Conservation (phyloP, 2,113 vertebrate genomes). For the Pimephales promelas region DNA sequence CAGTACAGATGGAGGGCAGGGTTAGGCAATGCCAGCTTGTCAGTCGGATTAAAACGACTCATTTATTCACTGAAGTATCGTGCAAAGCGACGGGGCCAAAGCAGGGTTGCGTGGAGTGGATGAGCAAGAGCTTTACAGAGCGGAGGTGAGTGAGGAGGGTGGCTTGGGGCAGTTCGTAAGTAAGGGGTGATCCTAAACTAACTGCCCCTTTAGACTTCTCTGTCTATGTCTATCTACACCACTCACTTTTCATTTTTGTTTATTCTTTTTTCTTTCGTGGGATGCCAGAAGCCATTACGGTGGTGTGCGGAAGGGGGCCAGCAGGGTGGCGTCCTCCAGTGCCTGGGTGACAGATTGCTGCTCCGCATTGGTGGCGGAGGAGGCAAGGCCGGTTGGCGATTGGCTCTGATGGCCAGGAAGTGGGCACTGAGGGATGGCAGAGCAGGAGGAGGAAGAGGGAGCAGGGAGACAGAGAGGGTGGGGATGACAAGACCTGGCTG, state of each 20-base stretch:
- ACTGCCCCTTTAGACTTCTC: conserved; percentile 53
- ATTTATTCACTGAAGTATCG: conserved; percentile 99
- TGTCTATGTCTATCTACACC: conserved; percentile 73
- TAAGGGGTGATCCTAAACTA: conserved; percentile 67
- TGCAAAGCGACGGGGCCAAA: conserved; percentile 94
- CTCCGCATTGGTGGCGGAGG: conserved; percentile 90
- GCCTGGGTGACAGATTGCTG: conserved; percentile 98
- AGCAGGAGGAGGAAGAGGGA: conserved; percentile 63
- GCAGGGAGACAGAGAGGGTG: conserved; percentile 50
- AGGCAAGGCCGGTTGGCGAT: conserved; percentile 86
- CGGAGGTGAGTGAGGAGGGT: conserved; percentile 41
- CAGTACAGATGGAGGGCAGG: conserved; percentile 99
- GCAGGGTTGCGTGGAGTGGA: conserved; percentile 74
- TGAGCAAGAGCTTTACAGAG: conserved; percentile 64
- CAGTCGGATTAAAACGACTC: conserved; percentile 99
- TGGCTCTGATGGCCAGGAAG: conserved; percentile 93
- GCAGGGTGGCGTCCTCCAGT: conserved; percentile 91
- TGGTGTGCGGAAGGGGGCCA: conserved; percentile 93
- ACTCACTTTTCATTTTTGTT: conserved; percentile 56
- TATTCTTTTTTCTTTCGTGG: conserved; percentile 75
- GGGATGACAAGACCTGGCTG: conserved; percentile 78
- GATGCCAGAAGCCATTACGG: conserved; percentile 99
- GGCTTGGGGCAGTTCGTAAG: conserved; percentile 71
- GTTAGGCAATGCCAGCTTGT: conserved; percentile 98
- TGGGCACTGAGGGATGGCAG: conserved; percentile 79